phyloP scores from a whole-genome alignment of 1,140 invertebrate genomes.

The Drosophila baimaii region DNA sequence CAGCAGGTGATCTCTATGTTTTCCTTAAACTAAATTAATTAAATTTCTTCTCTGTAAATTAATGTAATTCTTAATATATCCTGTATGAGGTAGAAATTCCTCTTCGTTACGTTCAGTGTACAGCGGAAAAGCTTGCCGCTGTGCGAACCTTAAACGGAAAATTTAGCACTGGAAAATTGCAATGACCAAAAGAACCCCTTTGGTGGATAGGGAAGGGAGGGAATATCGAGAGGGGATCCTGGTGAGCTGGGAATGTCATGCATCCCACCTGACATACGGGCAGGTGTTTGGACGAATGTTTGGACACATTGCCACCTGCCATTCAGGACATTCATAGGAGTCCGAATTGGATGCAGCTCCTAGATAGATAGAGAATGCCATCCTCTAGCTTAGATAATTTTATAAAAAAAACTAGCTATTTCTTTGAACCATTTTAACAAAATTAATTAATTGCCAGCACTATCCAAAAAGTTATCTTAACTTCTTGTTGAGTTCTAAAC shows the following conservation, averaged over 20 bases:
- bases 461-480: too few relatives aligned
- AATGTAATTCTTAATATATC: neutral
- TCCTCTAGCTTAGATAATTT: too few relatives aligned
- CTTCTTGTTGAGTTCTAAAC: too few relatives aligned
- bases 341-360: too few relatives aligned
- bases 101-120: neutral
- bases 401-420: too few relatives aligned
- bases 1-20: too few relatives aligned
- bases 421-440: too few relatives aligned
- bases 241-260: constrained; percentile 12
- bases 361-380: too few relatives aligned
- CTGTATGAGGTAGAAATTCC: neutral
- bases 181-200: constrained; percentile 14
- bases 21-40: too few relatives aligned
- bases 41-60: too few relatives aligned
- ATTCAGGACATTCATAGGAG: constrained; percentile 10
- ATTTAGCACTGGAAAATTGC: constrained; percentile 25
- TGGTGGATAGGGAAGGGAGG: constrained; percentile 2
- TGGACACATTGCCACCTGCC: constrained; percentile 21
- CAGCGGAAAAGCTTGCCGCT: constrained; percentile 1
- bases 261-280: constrained; percentile 27
- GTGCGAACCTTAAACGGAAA: constrained; percentile 23
- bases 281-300: constrained; percentile 12
- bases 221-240: neutral
- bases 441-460: too few relatives aligned